Evolutionary conservation across 1,140 invertebrate genomes (phyloP).

Genomic region (Pinna nobilis): DNA sequence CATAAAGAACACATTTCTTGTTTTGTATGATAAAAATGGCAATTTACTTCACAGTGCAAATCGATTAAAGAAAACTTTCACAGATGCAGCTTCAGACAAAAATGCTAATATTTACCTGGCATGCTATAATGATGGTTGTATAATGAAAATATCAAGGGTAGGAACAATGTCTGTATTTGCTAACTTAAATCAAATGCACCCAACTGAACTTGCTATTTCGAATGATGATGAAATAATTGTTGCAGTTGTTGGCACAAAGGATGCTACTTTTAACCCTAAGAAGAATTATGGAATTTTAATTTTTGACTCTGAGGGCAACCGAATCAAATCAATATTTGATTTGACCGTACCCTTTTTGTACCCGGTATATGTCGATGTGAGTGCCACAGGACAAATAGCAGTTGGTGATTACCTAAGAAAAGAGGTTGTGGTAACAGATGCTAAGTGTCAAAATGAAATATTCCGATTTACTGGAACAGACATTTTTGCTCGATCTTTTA

Average conservation of each 20-base stretch:
- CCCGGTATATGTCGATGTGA: slow-evolving; percentile 2
- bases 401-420: slow-evolving; percentile 17
- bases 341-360: background rate
- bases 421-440: background rate
- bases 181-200: background rate
- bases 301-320: background rate
- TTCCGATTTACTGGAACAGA: background rate
- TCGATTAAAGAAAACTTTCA: background rate
- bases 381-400: slow-evolving; percentile 1
- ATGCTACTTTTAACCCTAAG: background rate
- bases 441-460: background rate
- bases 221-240: background rate
- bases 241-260: background rate
- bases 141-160: background rate
- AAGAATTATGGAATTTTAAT: slow-evolving; percentile 7
- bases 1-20: slow-evolving; percentile 4
- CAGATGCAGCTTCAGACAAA: background rate
- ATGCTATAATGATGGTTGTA: slow-evolving; percentile 8
- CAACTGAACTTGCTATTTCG: background rate
- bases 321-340: slow-evolving; percentile 1
- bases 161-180: background rate
- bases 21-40: background rate
- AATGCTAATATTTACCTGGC: slow-evolving; percentile 7
- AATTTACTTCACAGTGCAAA: background rate
- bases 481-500: slow-evolving; percentile 7